Percentiles rank a stretch among this genome's conserved stretches.
phyloP scores from a whole-genome alignment of 2,888 invertebrate genomes.

The Chloroclysta siterata region DNA sequence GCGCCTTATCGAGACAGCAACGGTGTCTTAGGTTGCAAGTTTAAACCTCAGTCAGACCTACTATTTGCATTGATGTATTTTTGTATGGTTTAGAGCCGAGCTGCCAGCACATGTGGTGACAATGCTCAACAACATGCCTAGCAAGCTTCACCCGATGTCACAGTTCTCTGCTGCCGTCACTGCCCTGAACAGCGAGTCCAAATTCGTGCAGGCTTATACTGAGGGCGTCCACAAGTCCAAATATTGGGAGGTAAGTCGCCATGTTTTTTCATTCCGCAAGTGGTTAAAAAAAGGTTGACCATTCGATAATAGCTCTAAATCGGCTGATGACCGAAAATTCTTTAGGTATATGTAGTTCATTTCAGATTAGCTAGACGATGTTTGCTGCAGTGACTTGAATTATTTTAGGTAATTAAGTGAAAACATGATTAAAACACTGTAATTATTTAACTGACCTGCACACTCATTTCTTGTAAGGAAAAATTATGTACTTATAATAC shows the following conservation, averaged over 20 bases:
- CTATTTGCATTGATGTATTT: slow-evolving; percentile 1
- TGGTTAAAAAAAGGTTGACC: too few species aligned
- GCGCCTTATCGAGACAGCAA: not conserved
- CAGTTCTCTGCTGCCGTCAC: slow-evolving; percentile 97
- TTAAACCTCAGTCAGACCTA: not conserved
- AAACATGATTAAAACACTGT: too few species aligned
- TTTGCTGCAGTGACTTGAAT: too few species aligned
- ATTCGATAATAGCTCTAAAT: too few species aligned
- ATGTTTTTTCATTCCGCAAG: too few species aligned
- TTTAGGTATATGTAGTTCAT: not conserved
- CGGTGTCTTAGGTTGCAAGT: not conserved
- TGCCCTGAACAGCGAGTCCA: slow-evolving; percentile 95
- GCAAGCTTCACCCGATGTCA: slow-evolving; percentile 96
- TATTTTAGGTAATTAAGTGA: too few species aligned
- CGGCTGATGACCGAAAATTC: not conserved
- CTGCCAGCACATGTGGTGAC: slow-evolving; percentile 96
- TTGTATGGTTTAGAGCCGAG: slow-evolving; percentile 87
- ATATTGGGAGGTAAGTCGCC: slow-evolving; percentile 91
- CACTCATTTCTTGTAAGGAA: too few species aligned
- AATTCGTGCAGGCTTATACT: slow-evolving; percentile 95
- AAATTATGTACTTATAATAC: too few species aligned
- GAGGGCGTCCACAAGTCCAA: slow-evolving; percentile 94
- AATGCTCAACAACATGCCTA: slow-evolving; percentile 96
- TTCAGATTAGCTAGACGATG: not conserved
- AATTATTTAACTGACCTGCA: too few species aligned